Base-by-base conservation (phyloP, 2,888 invertebrate species). In the Steinernema hermaphroditum region DNA sequence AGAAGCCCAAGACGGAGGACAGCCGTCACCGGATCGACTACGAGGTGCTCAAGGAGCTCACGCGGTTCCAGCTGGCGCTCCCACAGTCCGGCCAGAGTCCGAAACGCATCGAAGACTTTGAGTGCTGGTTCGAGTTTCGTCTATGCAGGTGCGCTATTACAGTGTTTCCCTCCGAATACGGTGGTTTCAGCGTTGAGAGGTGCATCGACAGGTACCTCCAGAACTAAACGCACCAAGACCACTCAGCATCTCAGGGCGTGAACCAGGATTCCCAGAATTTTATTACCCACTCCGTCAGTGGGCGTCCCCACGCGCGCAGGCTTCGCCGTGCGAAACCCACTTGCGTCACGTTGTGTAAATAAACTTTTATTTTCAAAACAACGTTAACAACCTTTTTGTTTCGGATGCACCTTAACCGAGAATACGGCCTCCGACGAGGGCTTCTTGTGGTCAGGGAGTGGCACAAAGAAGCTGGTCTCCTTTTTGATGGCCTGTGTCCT, bases 51-150 rank as follows among this genome's bases (percentile, higher is more conserved):
- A 14, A 27, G 34, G 16, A 32, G 12, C 62, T 62, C 32, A 32
- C 62, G 32, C 9, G 32, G 12, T 62, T 62, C 62, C 32, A 62
- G 32, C 32, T 62, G 29, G 62, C 32, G 19, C 62, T 62, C 6
- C 32, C 62, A 12, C 54, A 54, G 24, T 4, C 54, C 2, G 54
- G 54, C 16, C 8, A 14, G 14, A 24, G 14, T 6, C 54, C 54
- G 2, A 6, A 22, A 1, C 27, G 14, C 6, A 62, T 29, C 12
- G 29, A 29, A 29, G 62, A 62, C 6, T 62, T 32, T 32, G 62
- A 62, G 62, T 62, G 62, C 16, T 62, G 62, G 62, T 62, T 62
- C 62, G 32, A 62, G 4, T 62, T 62, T 16, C 29, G 16, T 4
- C 1, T 62, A 16, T 62, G 62, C 62, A 9, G 32, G 62, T 62